Percentiles rank a stretch among this genome's conserved stretches.
Conservation (phyloP, 2,797 vertebrate genomes). For the Peromyscus aztecus region DNA sequence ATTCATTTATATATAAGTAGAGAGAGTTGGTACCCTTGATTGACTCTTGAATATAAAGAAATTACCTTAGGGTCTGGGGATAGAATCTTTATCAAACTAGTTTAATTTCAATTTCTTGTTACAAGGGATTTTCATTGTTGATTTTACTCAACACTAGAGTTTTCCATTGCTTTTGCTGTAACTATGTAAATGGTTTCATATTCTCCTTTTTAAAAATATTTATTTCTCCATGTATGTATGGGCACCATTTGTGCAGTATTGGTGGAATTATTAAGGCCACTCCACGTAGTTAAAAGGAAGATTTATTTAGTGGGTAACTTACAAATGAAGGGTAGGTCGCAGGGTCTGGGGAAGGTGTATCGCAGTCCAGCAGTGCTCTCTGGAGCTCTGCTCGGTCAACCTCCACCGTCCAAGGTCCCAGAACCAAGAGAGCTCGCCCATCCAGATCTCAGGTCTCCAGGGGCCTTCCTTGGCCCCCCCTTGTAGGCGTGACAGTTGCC, state of each 20-base stretch:
- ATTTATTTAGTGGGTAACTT: too few species aligned
- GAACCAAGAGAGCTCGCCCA: too few species aligned
- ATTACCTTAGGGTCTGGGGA: neutral
- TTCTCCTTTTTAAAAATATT: neutral
- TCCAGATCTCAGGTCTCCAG: too few species aligned
- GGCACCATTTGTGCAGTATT: neutral
- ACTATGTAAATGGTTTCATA: constrained; percentile 21
- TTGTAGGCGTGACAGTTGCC: too few species aligned
- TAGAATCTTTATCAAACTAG: neutral
- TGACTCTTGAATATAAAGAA: neutral
- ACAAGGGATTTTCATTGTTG: neutral
- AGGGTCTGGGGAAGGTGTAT: too few species aligned
- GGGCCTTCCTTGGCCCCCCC: too few species aligned
- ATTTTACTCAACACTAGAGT: neutral
- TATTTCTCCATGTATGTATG: neutral
- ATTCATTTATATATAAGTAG: neutral
- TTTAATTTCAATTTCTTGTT: neutral
- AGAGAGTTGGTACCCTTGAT: neutral
- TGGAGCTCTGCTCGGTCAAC: too few species aligned
- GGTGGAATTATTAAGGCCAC: too few species aligned
- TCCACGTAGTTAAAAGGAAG: too few species aligned
- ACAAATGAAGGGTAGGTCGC: too few species aligned
- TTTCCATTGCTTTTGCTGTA: neutral
- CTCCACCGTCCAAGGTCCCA: too few species aligned
- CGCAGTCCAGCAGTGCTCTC: too few species aligned